These are phyloP conservation scores for Folsomia manolachei DNA, from an alignment of 2,888 invertebrate species.

Conservation along the genomic window DNA sequence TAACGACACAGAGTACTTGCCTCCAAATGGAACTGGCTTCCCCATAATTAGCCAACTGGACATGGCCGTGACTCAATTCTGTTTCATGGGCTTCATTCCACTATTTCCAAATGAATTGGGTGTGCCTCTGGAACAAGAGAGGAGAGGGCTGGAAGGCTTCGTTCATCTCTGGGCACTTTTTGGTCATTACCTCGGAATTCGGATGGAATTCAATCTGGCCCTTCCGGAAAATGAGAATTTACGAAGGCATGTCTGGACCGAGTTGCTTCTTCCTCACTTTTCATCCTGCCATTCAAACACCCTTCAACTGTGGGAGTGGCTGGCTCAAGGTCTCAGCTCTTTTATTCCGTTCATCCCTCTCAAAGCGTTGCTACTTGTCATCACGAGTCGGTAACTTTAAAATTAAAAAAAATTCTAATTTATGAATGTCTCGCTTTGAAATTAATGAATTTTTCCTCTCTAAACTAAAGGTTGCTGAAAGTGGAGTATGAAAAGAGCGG, in stretches of 20 bases:
- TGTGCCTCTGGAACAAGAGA: conserved; percentile 18
- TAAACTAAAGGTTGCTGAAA: no score
- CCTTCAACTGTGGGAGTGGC: conserved; percentile 33
- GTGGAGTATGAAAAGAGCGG: no score
- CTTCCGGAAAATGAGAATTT: conserved; percentile 26
- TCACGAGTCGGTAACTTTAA: no score
- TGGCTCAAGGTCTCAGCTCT: conserved; percentile 31
- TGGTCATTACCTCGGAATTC: conserved; percentile 45
- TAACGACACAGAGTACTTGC: no score
- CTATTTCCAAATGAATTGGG: conserved; percentile 57
- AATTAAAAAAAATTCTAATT: no score
- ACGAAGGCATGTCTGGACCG: conserved; percentile 25
- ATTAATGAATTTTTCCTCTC: no score
- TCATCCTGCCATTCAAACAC: conserved; percentile 20
- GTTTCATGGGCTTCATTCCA: conserved; percentile 75
- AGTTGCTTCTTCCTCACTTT: conserved; percentile 38
- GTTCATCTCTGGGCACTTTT: conserved; percentile 47
- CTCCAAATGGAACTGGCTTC: no score
- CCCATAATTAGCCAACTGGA: conserved; percentile 66
- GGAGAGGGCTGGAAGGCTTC: conserved; percentile 36
- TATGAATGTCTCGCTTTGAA: no score
- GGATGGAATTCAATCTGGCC: conserved; percentile 42
- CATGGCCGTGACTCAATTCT: conserved; percentile 81
- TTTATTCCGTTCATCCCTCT: conserved; percentile 42
- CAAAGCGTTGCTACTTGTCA: conserved; percentile 31